A percentile compares a stretch with the other conserved stretches of the same genome.
Conservation (phyloP, 1,140 invertebrate species). For the Hirudo medicinalis region DNA sequence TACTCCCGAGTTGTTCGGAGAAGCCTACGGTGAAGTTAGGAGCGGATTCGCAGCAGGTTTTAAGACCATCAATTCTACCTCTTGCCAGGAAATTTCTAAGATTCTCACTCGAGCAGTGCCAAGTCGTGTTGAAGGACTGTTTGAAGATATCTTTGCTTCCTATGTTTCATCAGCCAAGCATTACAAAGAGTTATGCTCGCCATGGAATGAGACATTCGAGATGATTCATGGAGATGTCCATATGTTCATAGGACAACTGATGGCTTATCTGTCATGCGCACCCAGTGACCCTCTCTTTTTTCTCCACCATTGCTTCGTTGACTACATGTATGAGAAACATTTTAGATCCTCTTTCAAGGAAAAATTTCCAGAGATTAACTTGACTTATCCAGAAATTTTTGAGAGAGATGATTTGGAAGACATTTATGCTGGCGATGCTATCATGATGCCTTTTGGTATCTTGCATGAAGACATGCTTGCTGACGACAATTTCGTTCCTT, state of each 20-base stretch:
- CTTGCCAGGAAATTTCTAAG: not conserved
- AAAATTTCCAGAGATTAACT: not conserved
- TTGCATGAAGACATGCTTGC: not conserved
- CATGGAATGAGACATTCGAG: conserved; percentile 4
- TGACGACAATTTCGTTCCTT: not conserved
- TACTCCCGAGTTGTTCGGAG: not conserved
- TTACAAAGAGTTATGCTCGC: conserved; percentile 11
- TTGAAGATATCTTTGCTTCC: not conserved
- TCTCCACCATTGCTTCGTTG: conserved; percentile 15
- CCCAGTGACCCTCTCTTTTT: conserved; percentile 14
- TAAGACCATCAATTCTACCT: not conserved
- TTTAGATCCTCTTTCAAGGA: not conserved
- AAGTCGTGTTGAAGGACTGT: not conserved
- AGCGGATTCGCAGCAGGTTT: conserved; percentile 11
- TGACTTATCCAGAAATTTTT: not conserved
- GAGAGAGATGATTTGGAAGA: not conserved
- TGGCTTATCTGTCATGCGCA: not conserved
- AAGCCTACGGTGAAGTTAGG: not conserved
- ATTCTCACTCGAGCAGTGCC: not conserved
- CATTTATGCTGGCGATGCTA: not conserved
- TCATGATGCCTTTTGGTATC: conserved; percentile 8
- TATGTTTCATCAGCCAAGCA: not conserved
- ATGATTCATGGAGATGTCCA: conserved; percentile 4
- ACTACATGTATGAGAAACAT: conserved; percentile 10
- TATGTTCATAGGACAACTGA: not conserved